Percentiles rank a stretch among this genome's conserved stretches.
Conservation (phyloP, 1,140 invertebrate species). For the Eriosoma lanigerum region DNA sequence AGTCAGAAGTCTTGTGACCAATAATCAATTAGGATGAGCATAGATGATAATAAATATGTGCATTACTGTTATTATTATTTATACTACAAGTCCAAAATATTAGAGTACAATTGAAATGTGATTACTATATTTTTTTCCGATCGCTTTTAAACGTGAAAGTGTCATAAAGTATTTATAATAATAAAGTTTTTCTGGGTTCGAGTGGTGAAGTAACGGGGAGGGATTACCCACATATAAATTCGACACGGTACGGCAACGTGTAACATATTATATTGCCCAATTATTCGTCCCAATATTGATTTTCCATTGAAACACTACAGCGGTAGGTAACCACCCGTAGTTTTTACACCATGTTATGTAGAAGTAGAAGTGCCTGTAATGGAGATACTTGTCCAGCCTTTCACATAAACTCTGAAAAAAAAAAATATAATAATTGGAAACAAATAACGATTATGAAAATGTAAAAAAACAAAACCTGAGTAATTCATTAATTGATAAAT, state of each 20-base stretch:
- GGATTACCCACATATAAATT: too few species aligned
- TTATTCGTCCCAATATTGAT: neutral
- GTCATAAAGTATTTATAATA: too few species aligned
- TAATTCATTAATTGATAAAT: neutral
- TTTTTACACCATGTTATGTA: neutral
- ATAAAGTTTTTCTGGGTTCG: too few species aligned
- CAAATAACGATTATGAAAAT: neutral
- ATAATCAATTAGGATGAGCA: conserved; percentile 24
- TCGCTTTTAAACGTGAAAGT: neutral
- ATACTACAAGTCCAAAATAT: neutral
- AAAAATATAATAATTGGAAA: neutral
- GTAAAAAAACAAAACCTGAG: neutral
- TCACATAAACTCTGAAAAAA: neutral
- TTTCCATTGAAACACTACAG: neutral
- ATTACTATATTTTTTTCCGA: conserved; percentile 29
- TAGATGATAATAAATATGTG: neutral
- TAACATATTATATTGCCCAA: conserved; percentile 1
- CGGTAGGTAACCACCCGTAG: neutral
- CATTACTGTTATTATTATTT: too few species aligned
- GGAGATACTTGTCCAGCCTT: too few species aligned
- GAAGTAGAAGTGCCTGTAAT: neutral
- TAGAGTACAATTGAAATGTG: conserved; percentile 45
- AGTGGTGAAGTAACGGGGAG: too few species aligned
- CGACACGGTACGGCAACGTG: conserved; percentile 9
- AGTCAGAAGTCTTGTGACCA: conserved; percentile 47